phyloP scores from a whole-genome alignment of 1,140 invertebrate species.

The Tribolium castaneum region DNA sequence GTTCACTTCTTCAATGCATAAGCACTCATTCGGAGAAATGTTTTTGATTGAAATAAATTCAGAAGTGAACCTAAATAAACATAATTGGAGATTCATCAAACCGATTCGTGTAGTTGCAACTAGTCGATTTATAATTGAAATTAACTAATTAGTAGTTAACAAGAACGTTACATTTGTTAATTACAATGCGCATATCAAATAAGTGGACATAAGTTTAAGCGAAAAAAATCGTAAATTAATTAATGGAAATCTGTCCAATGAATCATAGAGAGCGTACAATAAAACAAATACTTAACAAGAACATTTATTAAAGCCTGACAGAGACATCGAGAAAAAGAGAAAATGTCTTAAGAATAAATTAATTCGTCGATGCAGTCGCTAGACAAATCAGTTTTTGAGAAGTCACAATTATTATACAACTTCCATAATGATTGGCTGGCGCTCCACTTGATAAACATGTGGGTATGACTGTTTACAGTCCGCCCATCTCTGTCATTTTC shows the following conservation, averaged over 20 bases:
- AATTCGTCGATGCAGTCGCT: constrained; percentile 35
- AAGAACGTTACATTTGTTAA: constrained; percentile 39
- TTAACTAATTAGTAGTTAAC: constrained; percentile 27
- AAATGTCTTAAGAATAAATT: constrained; percentile 39
- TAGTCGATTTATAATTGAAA: constrained; percentile 19
- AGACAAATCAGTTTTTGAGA: constrained; percentile 43
- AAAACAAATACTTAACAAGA: constrained; percentile 22
- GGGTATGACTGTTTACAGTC: constrained; percentile 37
- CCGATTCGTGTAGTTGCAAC: not conserved
- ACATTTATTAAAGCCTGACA: constrained; percentile 18
- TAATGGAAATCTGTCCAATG: constrained; percentile 37
- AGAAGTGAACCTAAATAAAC: constrained; percentile 18
- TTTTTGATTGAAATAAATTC: constrained; percentile 46
- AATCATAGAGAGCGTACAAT: constrained; percentile 24
- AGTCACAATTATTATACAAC: constrained; percentile 35
- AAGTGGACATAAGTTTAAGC: constrained; percentile 21
- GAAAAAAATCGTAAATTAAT: constrained; percentile 36
- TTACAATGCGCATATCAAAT: constrained; percentile 33
- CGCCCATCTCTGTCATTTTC: constrained; percentile 33
- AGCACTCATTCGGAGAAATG: constrained; percentile 50
- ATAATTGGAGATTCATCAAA: constrained; percentile 16
- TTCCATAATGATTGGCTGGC: constrained; percentile 37
- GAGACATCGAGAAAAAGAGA: constrained; percentile 26
- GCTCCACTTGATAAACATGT: constrained; percentile 32
- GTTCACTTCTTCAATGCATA: constrained; percentile 39